Evolutionary conservation across 2,888 invertebrate species (phyloP).

Genomic region (Dysmachus trigonus): DNA sequence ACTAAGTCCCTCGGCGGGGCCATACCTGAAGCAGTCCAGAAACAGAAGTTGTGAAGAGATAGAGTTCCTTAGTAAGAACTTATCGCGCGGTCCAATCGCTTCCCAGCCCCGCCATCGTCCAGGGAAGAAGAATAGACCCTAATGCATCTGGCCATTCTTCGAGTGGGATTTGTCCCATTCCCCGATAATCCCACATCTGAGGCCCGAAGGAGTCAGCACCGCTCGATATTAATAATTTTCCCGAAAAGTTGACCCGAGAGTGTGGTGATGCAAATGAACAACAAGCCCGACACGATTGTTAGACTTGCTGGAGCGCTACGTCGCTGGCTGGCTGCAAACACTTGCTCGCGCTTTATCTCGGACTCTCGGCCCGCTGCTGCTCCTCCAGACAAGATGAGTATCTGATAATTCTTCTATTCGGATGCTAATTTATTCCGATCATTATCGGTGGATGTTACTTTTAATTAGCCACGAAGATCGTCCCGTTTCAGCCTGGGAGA

Average conservation of each 20-base stretch:
- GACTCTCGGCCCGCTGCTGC: neutral
- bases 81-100: constrained; percentile 5
- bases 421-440: constrained; percentile 44
- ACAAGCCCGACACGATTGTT: constrained; percentile 26
- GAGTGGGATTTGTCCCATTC: constrained; percentile 19
- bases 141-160: neutral
- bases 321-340: neutral
- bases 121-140: neutral
- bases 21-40: neutral
- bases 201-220: neutral
- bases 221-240: constrained; percentile 17
- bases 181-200: neutral
- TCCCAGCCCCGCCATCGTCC: neutral
- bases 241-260: constrained; percentile 4
- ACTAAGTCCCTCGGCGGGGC: neutral
- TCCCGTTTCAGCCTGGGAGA: neutral
- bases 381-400: constrained; percentile 9
- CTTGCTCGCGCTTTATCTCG: neutral
- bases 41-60: constrained; percentile 38
- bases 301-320: neutral
- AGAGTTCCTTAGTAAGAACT: constrained; percentile 28
- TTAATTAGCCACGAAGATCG: constrained; percentile 39
- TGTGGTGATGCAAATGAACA: constrained; percentile 20
- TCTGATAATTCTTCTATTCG: constrained; percentile 41
- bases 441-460: constrained; percentile 42